Evolutionary conservation across 1,140 invertebrate genomes (phyloP), one percentile per base, ranked within the genome.

Genomic region (Megalonaias nervosa): DNA sequence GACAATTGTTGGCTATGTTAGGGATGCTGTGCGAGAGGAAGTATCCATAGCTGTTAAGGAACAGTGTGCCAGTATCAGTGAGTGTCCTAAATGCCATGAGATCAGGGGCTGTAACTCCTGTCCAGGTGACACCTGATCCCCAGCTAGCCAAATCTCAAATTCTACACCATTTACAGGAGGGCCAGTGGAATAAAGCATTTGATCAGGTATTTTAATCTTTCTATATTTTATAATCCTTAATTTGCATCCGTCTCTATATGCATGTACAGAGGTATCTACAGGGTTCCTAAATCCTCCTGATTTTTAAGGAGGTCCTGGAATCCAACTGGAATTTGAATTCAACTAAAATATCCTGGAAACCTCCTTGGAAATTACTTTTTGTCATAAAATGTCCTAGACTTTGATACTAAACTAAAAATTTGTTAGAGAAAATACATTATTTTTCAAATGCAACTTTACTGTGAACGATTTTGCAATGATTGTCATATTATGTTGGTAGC

Each of bases 141-240:
- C 93, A 94, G 79, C 92, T 92, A 26, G 80, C 84, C 64, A 93
- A 95, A 84, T 91, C 93, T n/a, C 94, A 95, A 81, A 94, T 97
- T 66, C 92, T 95, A 81, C 93, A 94, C 31, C 91, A 95, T n/a
- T 90, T 97, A 23, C 90, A 92, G 57, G 92, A 94, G 79, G 95
- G 95, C 6, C 94, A 96, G 86, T 91, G 95, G 3, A 96, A 97
- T 90, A 93, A 94, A 67, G 97, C 96, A 17, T 97, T 98, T 89
- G 95, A 97, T 89, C 86, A 90, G 89, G 92, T 93, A 85, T 85
- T 71, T 76, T 5, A 2, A 65, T 56, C 55, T 31, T 58, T 38
- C n/a, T 17, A 16, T 71, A 26, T 21, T 23, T 15, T 61, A 3
- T 15, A 23, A n/a, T 23, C 2, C 23, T 71, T 58, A 2, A 31